Evolutionary conservation across 1,140 invertebrate species (phyloP), one percentile per base, ranked within the genome.

Genomic region (Gonatopus flavifemur): DNA sequence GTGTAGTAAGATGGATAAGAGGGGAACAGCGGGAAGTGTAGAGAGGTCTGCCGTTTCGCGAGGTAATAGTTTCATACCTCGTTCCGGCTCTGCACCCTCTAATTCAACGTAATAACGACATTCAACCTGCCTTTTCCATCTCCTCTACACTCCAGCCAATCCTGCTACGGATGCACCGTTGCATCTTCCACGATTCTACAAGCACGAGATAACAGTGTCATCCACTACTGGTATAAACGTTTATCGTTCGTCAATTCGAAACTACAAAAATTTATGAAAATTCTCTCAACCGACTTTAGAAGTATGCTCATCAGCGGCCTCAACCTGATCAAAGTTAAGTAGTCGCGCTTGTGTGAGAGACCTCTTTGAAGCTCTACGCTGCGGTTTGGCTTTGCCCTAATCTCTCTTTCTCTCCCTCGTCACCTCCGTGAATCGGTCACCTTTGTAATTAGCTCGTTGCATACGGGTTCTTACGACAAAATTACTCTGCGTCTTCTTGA

Each of bases 61-160:
- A 74, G 73, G 69, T 76, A 78, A 78, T 77, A 78, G 76, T 76
- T 78, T 77, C 72, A 74, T 78, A 78, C 74, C 76, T 76, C 76
- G 74, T 76, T 78, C 73, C 74, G 72, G 70, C 73, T 74, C 69
- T 73, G 72, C 73, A 76, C 71, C 74, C 74, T 76, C 74, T 78
- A 76, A 78, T 78, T 78, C 73, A 75, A 52, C 68, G 67, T 78
- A 77, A 78, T 78, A 74, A 77, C 74, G 71, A 75, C 71, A 76
- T 76, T 78, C 70, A 74, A 73, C 72, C 69, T 72, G 71, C 62
- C 64, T 61, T 67, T 62, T 70, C 66, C 69, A 66, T 72, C 64
- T 72, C 65, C 62, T 53, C 51, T 55, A 45, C 51, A 54, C 47
- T 43, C 38, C 39, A 22, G 13, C 12, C 32, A 9, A 16, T 45